A percentile compares a stretch with the other conserved stretches of the same genome.
Conservation (phyloP, 2,888 invertebrate species). For the Ypsolopha sequella region DNA sequence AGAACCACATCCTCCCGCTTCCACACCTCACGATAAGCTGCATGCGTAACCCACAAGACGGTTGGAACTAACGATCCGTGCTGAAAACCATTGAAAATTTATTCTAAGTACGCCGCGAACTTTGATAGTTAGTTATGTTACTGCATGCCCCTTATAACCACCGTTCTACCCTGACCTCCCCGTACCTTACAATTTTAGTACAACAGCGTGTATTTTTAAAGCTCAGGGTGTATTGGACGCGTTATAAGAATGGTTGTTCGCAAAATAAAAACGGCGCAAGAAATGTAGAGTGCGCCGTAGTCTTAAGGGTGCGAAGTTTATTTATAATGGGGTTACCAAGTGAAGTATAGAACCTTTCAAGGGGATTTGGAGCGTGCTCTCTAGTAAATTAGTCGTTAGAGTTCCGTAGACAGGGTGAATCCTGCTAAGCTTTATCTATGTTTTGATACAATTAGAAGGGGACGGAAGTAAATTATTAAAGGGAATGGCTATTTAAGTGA, state of each 20-base stretch:
- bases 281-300: conserved; percentile 40
- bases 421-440: too few species aligned
- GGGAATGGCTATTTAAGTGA: too few species aligned
- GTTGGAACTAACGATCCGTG: conserved; percentile 57
- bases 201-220: background rate
- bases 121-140: conserved; percentile 59
- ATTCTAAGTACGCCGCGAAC: conserved; percentile 55
- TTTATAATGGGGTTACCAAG: conserved; percentile 3
- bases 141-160: conserved; percentile 25
- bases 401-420: background rate
- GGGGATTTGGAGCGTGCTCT: conserved; percentile 2
- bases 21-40: conserved; percentile 23
- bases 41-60: conserved; percentile 34
- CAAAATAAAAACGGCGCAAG: conserved; percentile 39
- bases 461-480: too few species aligned
- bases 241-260: conserved; percentile 27
- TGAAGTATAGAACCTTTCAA: conserved; percentile 2
- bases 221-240: conserved; percentile 19
- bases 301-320: conserved; percentile 2
- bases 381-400: background rate
- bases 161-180: background rate
- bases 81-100: conserved; percentile 62
- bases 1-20: conserved; percentile 1
- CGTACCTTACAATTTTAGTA: background rate
- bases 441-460: too few species aligned